Conservation (phyloP, 2,888 invertebrate species). For the Dryobotodes eremita region DNA sequence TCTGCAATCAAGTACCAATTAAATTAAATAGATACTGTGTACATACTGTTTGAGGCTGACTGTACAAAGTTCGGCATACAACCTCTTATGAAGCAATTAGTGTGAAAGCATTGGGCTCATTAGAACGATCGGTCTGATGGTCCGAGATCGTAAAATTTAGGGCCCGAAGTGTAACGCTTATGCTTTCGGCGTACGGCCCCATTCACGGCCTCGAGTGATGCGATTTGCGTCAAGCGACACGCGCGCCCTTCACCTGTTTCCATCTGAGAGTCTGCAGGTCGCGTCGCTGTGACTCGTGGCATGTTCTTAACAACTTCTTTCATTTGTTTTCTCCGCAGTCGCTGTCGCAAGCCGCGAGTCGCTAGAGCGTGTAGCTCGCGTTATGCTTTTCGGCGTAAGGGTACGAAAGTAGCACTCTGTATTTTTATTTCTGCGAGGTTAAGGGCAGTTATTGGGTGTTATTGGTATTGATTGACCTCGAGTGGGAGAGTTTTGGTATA, state of each 20-base stretch:
- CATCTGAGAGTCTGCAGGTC: too few species aligned
- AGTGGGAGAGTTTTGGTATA: not conserved
- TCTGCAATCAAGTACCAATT: too few species aligned
- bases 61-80: constrained; percentile 14
- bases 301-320: too few species aligned
- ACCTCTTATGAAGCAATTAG: constrained; percentile 61
- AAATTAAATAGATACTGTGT: too few species aligned
- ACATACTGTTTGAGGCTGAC: not conserved
- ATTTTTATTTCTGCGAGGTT: constrained; percentile 25
- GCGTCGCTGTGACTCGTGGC: too few species aligned
- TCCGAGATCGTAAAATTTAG: constrained; percentile 49
- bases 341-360: too few species aligned
- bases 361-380: too few species aligned
- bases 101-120: constrained; percentile 63
- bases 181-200: constrained; percentile 19
- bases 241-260: too few species aligned
- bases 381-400: constrained; percentile 22
- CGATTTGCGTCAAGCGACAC: too few species aligned
- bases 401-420: not conserved
- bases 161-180: constrained; percentile 17
- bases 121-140: constrained; percentile 56
- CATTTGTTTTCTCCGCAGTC: too few species aligned
- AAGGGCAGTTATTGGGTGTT: not conserved
- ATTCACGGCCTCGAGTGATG: too few species aligned
- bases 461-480: constrained; percentile 22